Evolutionary conservation across 1,140 invertebrate genomes (phyloP), one percentile per base, ranked within the genome.

Genomic region (Neocloeon triangulifer): DNA sequence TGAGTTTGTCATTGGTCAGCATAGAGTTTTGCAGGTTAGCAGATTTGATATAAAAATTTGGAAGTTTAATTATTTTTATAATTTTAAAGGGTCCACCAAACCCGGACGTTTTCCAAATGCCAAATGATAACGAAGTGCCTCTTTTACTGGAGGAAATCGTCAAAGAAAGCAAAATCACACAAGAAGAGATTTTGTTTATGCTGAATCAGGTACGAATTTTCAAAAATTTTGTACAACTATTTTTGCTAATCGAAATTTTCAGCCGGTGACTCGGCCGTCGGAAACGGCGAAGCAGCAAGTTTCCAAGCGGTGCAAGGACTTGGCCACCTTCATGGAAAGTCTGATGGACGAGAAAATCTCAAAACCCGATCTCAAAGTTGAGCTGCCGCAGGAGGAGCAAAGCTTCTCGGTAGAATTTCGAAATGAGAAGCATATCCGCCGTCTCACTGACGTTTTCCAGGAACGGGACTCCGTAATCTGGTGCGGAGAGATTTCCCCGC

Each of bases 1-100:
- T 31, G 88, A 94, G 46, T 88, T 91, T 57, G 70, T 94, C 29
- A 74, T 81, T 43, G 84, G 79, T 35, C 71, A 86, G 44, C 84
- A 94, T 58, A 59, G 67, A 32, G 69, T 94, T 3, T 46, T 85
- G 33, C 74, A 77, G 63, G 75, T 69, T 51, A 40, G 27, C 46
- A 43, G 36, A 28, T n/a, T n/a, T 27, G 29, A 31, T 33, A 25
- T 37, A 18, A 25, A 27, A 9, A 28, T 35, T 5, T 30, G 21
- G 5, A n/a, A n/a, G n/a, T n/a, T n/a, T n/a, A 30, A 31, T 14
- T 19, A 38, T 40, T 33, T 1, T 28, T 22, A 14, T 13, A 27
- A 5, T 27, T 27, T 27, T 27, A 5, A 5, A 69, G 57, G 75
- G 74, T 8, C 76, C 75, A 10, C 29, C 40, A 4, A 66, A 76